Base-by-base conservation (phyloP, 2,888 invertebrate genomes). In the Lochmaea crataegi region DNA sequence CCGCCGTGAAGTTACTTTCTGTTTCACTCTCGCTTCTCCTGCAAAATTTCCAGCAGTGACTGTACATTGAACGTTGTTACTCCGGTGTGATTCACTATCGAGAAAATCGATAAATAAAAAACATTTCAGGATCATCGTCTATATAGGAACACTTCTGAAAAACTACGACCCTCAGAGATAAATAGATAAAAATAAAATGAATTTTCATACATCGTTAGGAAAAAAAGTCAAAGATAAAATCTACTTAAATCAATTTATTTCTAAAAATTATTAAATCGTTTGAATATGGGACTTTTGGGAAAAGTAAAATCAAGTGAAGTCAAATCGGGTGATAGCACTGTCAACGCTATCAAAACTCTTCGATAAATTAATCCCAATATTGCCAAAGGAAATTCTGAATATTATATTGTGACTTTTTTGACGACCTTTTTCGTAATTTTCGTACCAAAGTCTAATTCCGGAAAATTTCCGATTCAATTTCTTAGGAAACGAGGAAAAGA, bases 41-140 rank as follows among this genome's bases (percentile, higher is more conserved):
- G 77, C 76, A 73, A 76, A 75, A 76, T 72, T 75, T 76, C 71
- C 75, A 72, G 74, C 76, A 66, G 68, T 66, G 75, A 75, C 72
- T 74, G 74, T 76, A 73, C 73, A 56, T 64, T 69, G 69, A 66
- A 72, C 75, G 75, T 75, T 73, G 72, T 72, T 74, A 65, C 73
- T 74, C 70, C 56, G 74, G 75, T 73, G 71, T 78, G 78, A 78
- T 73, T 78, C 78, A 78, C 76, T 73, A 78, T 76, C 71, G 71
- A 72, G 76, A 71, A 78, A 78, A 78, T 78, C 78, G 75, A 78
- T 78, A 78, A 70, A 72, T 71, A 75, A 69, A 75, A 71, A 69
- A 73, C 73, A 75, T 75, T 75, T 75, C 66, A 53, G 51, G 56
- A 63, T 38, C 67, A 56, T 38, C 53, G 65, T 60, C n/a, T 53